Base-by-base conservation (phyloP, 1,140 invertebrate species). In the Linepithema humile region DNA sequence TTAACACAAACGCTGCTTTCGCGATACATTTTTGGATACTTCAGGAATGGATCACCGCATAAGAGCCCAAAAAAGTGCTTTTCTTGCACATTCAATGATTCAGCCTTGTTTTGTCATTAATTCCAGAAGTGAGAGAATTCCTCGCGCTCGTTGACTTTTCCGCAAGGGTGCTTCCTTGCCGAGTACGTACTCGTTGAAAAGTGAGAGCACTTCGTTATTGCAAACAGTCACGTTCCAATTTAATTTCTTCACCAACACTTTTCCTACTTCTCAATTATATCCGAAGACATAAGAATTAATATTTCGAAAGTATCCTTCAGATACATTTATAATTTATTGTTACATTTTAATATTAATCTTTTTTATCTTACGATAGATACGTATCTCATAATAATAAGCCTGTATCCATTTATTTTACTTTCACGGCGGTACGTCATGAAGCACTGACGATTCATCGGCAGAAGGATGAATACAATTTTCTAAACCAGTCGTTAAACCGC, bases 221-320 rank as follows among this genome's bases (percentile, higher is more conserved):
- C 32, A 59, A 35, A 91, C 90, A 89, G 90, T 84, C 91, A 87
- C 85, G 90, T 85, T 89, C 88, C 85, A 90, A 88, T 89, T 92
- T 88, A 85, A 87, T 91, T 90, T 89, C 86, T 72, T 83, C 77
- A 60, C 9, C 15, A 2, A 12, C 23, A 43, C 59, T 32, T 17
- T 62, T 62, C 1, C 26, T 15, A 32, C 32, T 32, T 45, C 26
- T 7, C n/a, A 5, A 45, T 20, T 7, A 7, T 17, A 12, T 20
- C 2, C 2, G 7, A 55, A 38, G 15, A 35, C 12, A 35, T 4
- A 5, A 20, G 35, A 38, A 32, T 55, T 55, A 20, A 72, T 26
- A 35, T 38, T 38, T 55, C 48, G 0, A 32, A 20, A 26, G 3
- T 15, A 55, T 72, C 45, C 32, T 69, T 10, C 6, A 12, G 48